phyloP scores from a whole-genome alignment of 2,797 vertebrate species.

The Coranthus polyacanthus region DNA sequence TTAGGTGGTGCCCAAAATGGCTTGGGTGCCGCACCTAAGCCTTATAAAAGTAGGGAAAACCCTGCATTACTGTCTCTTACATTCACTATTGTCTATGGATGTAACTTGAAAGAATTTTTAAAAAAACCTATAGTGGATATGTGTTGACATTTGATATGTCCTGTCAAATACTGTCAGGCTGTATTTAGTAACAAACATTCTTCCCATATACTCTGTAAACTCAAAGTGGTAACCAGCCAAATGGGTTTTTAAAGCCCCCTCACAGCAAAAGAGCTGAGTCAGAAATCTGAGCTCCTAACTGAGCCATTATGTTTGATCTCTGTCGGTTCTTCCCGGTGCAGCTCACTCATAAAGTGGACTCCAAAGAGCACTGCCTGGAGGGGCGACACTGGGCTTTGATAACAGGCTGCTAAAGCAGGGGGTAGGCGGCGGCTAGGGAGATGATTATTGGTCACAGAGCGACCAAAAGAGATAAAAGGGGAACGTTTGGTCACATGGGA shows the following conservation, averaged over 20 bases:
- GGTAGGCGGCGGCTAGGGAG: constrained; percentile 25
- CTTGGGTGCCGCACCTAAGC: no score
- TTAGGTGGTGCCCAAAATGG: no score
- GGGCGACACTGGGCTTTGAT: constrained; percentile 53
- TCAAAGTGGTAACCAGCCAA: constrained; percentile 23
- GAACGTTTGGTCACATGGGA: constrained; percentile 9
- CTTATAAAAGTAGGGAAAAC: no score
- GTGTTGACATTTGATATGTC: no score
- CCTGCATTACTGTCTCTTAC: no score
- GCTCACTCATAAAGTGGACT: constrained; percentile 48
- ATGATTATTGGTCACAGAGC: constrained; percentile 27
- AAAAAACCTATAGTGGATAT: not conserved
- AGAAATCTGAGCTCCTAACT: constrained; percentile 25
- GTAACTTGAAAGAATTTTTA: not conserved
- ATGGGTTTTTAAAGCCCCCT: constrained; percentile 7
- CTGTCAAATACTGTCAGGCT: not conserved
- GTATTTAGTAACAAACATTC: not conserved
- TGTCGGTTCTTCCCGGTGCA: constrained; percentile 24
- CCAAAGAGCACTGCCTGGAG: constrained; percentile 61
- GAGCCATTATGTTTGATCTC: constrained; percentile 58
- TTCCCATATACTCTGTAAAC: not conserved
- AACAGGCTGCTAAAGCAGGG: constrained; percentile 47
- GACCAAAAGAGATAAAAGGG: not conserved
- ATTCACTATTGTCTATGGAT: not conserved
- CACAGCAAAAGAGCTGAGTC: constrained; percentile 40